Base-by-base conservation (phyloP, 2,888 invertebrate species). In the Acanthoscelides obtectus region DNA sequence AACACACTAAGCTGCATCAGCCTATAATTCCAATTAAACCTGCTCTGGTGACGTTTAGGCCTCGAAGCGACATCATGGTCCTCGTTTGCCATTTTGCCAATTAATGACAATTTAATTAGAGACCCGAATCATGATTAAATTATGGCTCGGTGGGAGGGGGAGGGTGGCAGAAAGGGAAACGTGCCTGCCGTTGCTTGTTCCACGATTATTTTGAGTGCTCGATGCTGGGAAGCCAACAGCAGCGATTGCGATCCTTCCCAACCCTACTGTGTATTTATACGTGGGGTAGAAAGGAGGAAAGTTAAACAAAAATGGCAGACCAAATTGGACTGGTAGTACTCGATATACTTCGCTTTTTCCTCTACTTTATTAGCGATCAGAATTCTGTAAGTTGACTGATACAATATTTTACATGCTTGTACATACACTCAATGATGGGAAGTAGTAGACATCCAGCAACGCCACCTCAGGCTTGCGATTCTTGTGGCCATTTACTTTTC, bases 101-200 rank as follows among this genome's bases (percentile, higher is more conserved):
- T 77, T 78, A 78, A 78, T 77, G 72, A 72, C 75, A 75, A 77
- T 76, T 77, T 76, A 78, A 78, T 78, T 78, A 78, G 73, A 73
- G 70, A 45, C 45, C 69, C 72, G 71, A 71, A 67, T 69, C 74
- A 74, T 76, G 75, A 76, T 75, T 76, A 75, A 76, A 75, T 76
- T 76, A 75, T 45, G 45, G 12, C 12, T 12, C 17, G n/a, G n/a
- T n/a, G n/a, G n/a, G n/a, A n/a, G n/a, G n/a, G n/a, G n/a, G n/a
- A n/a, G n/a, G n/a, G 45, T 17, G 45, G 45, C 12, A 45, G 45
- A 3, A 45, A 45, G 45, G 5, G 45, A 45, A 17, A 45, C 45
- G 45, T 45, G 45, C 1, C 45, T 45, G 17, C 45, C 6, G 45
- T 45, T 17, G 45, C 45, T 45, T 45, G 6, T 6, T 45, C 45